Percentiles rank a stretch among this genome's conserved stretches.
Conservation (phyloP, 1,140 invertebrate species). For the Drosophila oshimai region DNA sequence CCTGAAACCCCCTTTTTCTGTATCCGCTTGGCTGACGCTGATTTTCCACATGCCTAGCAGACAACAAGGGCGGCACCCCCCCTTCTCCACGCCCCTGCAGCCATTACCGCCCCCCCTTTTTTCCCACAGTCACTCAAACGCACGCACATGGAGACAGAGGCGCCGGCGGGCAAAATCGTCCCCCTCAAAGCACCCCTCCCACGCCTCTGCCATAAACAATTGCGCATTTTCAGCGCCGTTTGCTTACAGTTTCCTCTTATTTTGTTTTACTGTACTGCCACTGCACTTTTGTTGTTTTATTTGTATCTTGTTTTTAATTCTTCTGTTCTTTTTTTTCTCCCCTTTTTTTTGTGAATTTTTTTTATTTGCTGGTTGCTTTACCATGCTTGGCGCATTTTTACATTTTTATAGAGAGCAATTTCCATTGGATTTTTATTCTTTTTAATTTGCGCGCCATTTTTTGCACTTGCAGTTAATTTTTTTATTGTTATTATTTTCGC, state of each 20-base stretch:
- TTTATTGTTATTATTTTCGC: slow-evolving; percentile 77
- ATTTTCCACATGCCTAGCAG: slow-evolving; percentile 77
- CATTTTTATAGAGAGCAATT: slow-evolving; percentile 63
- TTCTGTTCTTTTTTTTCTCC: background rate
- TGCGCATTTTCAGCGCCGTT: slow-evolving; percentile 77
- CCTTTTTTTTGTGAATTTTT: background rate
- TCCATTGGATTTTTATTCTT: slow-evolving; percentile 64
- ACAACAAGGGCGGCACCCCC: slow-evolving; percentile 46
- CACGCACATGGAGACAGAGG: slow-evolving; percentile 8
- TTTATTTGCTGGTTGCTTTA: slow-evolving; percentile 14
- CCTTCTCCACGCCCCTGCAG: background rate
- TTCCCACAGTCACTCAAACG: background rate
- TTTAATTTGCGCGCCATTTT: slow-evolving; percentile 74
- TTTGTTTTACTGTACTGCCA: slow-evolving; percentile 22
- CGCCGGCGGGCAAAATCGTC: slow-evolving; percentile 21
- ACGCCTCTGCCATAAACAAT: slow-evolving; percentile 61
- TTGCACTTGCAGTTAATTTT: slow-evolving; percentile 69
- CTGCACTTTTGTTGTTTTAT: slow-evolving; percentile 1
- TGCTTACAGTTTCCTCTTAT: slow-evolving; percentile 69
- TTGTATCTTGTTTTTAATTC: slow-evolving; percentile 26
- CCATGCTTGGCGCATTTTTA: slow-evolving; percentile 47
- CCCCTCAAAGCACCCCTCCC: background rate
- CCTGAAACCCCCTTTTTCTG: background rate
- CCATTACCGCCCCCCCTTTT: background rate
- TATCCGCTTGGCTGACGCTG: slow-evolving; percentile 61